Percentiles rank a stretch among this genome's conserved stretches.
Conservation (phyloP, 2,888 invertebrate genomes). For the Nomada lathburiana region DNA sequence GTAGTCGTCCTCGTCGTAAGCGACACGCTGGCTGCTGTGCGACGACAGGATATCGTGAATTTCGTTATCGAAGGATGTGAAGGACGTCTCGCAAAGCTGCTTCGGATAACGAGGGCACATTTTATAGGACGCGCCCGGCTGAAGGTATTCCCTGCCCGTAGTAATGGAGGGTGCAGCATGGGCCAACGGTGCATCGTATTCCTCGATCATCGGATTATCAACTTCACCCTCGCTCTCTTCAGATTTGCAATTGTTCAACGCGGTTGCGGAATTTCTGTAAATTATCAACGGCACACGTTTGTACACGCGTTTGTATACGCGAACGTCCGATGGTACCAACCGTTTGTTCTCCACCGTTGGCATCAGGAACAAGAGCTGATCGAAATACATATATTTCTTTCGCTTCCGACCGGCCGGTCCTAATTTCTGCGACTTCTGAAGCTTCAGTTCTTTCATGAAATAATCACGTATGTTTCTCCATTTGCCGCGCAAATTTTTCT, state of each 20-base stretch:
- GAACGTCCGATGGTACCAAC: conserved; percentile 56
- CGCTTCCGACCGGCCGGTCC: conserved; percentile 74
- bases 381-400: conserved; percentile 79
- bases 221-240: conserved; percentile 75
- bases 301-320: background rate
- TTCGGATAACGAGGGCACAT: conserved; percentile 74
- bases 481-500: conserved; percentile 78
- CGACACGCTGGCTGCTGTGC: conserved; percentile 74
- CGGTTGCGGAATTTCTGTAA: conserved; percentile 48
- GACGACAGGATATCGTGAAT: conserved; percentile 77
- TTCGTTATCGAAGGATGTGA: conserved; percentile 77
- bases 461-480: conserved; percentile 82
- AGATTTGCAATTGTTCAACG: conserved; percentile 67
- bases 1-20: conserved; percentile 79
- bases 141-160: conserved; percentile 62
- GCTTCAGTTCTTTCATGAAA: conserved; percentile 81
- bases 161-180: conserved; percentile 68
- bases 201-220: conserved; percentile 76
- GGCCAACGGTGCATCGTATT: conserved; percentile 74
- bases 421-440: conserved; percentile 69
- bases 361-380: conserved; percentile 79
- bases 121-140: conserved; percentile 64
- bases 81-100: conserved; percentile 77
- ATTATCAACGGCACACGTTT: conserved; percentile 10
- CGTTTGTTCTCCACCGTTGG: conserved; percentile 78